A percentile compares a stretch with the other conserved stretches of the same genome.
phyloP scores from a whole-genome alignment of 92 coral and sea anemone genomes.

The Meandrina meandrites region DNA sequence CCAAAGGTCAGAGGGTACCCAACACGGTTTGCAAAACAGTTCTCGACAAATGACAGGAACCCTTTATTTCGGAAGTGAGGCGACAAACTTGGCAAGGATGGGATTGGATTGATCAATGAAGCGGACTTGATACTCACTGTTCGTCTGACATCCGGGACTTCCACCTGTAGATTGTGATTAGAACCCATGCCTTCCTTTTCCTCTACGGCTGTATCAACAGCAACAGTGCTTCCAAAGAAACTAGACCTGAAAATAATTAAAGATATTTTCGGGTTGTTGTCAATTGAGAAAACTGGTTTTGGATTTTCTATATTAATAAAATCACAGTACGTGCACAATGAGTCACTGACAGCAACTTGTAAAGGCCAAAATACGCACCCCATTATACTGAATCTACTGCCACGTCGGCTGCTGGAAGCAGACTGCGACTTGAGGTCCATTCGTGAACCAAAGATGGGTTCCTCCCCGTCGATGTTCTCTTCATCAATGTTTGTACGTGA shows the following conservation, averaged over 20 bases:
- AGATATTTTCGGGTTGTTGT: not conserved
- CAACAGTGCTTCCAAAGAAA: conserved; percentile 80
- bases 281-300: not conserved
- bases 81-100: no score
- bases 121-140: conserved; percentile 47
- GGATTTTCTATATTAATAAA: no score
- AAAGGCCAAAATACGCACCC: no score
- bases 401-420: conserved; percentile 73
- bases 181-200: conserved; percentile 76
- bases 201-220: conserved; percentile 67
- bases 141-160: conserved; percentile 81
- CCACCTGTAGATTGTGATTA: conserved; percentile 76
- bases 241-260: conserved; percentile 51
- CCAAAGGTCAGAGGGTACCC: no score
- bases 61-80: no score
- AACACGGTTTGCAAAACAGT: no score
- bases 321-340: no score
- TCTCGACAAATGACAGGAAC: not conserved
- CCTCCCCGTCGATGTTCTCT: conserved; percentile 96
- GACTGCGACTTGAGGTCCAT: conserved; percentile 78
- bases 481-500: conserved; percentile 94
- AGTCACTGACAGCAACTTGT: no score
- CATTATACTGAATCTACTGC: conserved; percentile 78
- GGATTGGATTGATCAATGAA: not conserved
- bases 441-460: conserved; percentile 93